Conservation (phyloP, 1,140 invertebrate genomes). For the Scaptomyza pallida region DNA sequence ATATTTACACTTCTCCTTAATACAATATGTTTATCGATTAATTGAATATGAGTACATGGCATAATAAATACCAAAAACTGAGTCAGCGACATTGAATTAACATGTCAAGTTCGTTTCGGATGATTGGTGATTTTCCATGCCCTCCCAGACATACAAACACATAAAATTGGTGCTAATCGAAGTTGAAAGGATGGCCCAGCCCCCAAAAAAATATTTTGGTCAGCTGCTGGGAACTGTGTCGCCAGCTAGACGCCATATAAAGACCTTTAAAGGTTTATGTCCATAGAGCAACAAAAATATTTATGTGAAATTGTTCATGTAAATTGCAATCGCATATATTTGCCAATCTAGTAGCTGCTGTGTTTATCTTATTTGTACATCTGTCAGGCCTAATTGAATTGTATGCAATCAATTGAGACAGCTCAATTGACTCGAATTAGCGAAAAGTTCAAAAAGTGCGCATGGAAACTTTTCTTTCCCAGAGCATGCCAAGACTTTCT, state of each 20-base stretch:
- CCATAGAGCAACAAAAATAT: slow-evolving; percentile 20
- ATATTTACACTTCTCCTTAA: too few species aligned
- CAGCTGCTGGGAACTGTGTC: slow-evolving; percentile 6
- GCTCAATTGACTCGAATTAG: slow-evolving; percentile 44
- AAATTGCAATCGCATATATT: slow-evolving; percentile 38
- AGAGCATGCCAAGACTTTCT: too few species aligned
- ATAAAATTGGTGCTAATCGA: slow-evolving; percentile 9
- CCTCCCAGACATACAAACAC: background rate
- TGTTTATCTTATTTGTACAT: background rate
- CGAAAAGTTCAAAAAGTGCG: slow-evolving; percentile 9
- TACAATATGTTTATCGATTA: too few species aligned
- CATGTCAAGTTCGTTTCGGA: slow-evolving; percentile 8
- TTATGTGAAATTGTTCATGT: slow-evolving; percentile 22
- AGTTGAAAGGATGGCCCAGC: background rate
- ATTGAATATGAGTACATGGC: too few species aligned
- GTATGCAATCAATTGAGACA: slow-evolving; percentile 45
- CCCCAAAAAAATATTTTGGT: background rate
- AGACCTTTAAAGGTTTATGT: slow-evolving; percentile 12
- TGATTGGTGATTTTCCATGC: slow-evolving; percentile 27
- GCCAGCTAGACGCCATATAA: slow-evolving; percentile 41
- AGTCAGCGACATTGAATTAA: slow-evolving; percentile 3
- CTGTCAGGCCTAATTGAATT: slow-evolving; percentile 44
- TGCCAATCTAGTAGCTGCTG: slow-evolving; percentile 22
- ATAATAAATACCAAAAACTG: too few species aligned
- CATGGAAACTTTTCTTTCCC: slow-evolving; percentile 38